Evolutionary conservation across 2,797 vertebrate genomes (phyloP), one percentile per base, ranked within the genome.

Genomic region (Dermochelys coriacea): DNA sequence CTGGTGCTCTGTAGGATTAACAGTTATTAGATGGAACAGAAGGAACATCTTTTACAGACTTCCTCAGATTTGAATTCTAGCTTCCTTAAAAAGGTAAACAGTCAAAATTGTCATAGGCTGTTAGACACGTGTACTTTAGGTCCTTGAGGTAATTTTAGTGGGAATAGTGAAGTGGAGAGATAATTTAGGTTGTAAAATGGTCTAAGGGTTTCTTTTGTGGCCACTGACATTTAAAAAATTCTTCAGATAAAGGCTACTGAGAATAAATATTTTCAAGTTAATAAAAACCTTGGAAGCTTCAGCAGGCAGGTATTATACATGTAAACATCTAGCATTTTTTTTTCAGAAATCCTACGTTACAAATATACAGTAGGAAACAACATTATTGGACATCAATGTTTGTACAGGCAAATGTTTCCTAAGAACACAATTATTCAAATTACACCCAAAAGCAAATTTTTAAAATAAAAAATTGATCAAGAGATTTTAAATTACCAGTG

Each of bases 201-300:
- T 89, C 94, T 88, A 85, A 94, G 92, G 12, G 12, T 75, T 95
- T 91, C 95, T 95, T 98, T 96, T 95, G 96, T 98, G 88, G 89
- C 51, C 80, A 97, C 37, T 86, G 88, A 82, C 95, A 97, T 97
- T 97, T 96, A 87, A 96, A 96, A 96, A 96, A 97, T 78, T 91
- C 87, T 95, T 93, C 80, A 95, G 91, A 97, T 96, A 95, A 97
- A 97, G 78, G 5, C 71, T 91, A 88, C 95, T 82, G 93, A 96
- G 55, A 79, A 97, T 95, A 96, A 97, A 96, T 90, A 96, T 95
- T 97, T 96, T 85, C 86, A 95, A 96, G 88, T 94, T 95, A 96
- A 98, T 91, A 90, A 94, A 97, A 97, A 93, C 23, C 91, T 93
- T 94, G 82, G 84, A 88, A 93, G 91, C 90, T 87, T 84, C 45